Evolutionary conservation across 1,140 invertebrate genomes (phyloP), one percentile per base, ranked within the genome.

Genomic region (Drosophila azteca): DNA sequence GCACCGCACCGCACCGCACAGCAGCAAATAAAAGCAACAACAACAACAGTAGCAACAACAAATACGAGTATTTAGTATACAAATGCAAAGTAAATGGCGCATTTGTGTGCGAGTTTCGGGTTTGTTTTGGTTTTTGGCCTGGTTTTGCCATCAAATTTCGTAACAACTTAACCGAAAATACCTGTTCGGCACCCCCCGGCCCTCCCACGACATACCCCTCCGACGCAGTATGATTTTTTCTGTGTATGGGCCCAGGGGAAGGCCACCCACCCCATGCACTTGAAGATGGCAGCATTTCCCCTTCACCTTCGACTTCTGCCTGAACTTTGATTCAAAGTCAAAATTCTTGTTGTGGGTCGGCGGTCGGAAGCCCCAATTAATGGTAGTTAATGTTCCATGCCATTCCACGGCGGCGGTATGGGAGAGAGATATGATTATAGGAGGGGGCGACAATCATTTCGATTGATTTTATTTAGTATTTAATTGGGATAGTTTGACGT

Each of bases 101-200:
- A 66, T 52, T 57, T 50, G 43, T 20, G 31, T 41, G 29, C 11
- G 43, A 22, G 35, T 20, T 63, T 69, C 67, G 53, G 17, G 3
- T 62, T 65, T 59, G 54, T 24, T 49, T 65, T 67, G 74, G 51
- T 29, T 60, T 73, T 69, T 79, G 53, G 41, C 55, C 60, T 79
- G 41, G 35, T 51, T 61, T 79, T 41, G 49, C 46, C 60, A 46
- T 50, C 55, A 60, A 51, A 85, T 85, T 87, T 85, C 81, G 82
- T 85, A 85, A 85, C 65, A 85, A 44, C 45, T 53, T 70, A 66
- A 64, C 58, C 52, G 57, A 85, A 85, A 80, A 80, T 81, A 84
- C 70, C 71, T 66, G 71, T 75, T 75, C 50, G 26, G 8, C 13
- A 9, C 39, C 46, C 11, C 24, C 24, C 24, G 24, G 24, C 24